Evolutionary conservation across 2,797 vertebrate species (phyloP).

Genomic region (Anas acuta): DNA sequence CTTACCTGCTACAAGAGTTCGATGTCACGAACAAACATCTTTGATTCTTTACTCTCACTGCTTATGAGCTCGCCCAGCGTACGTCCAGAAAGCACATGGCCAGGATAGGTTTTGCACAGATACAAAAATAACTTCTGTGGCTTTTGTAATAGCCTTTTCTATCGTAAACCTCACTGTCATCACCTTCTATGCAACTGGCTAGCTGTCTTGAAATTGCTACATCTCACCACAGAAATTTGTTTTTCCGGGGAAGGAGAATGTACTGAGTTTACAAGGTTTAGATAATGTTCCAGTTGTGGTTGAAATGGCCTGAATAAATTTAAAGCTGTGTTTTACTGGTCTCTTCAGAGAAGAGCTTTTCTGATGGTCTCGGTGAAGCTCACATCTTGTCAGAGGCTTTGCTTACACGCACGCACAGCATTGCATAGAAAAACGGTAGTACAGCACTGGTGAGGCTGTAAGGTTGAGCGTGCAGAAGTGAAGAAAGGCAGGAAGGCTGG

Average conservation of each 20-base stretch:
- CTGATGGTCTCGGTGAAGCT: background rate
- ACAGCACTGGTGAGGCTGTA: background rate
- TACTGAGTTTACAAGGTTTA: background rate
- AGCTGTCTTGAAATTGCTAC: background rate
- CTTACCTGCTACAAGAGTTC: background rate
- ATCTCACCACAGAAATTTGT: slow-evolving; percentile 2
- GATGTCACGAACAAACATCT: background rate
- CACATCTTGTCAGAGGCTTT: background rate
- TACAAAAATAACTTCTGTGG: background rate
- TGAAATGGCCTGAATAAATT: background rate
- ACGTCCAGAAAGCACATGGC: background rate
- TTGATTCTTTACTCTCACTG: background rate
- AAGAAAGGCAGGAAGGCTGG: background rate
- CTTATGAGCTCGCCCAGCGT: background rate
- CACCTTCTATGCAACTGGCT: background rate
- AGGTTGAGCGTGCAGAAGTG: background rate
- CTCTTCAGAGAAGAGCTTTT: background rate
- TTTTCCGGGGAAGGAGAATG: background rate
- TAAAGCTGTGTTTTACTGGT: background rate
- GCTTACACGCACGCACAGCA: background rate
- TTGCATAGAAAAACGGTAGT: background rate
- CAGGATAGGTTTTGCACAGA: background rate
- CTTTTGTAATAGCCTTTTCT: background rate
- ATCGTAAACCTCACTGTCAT: background rate
- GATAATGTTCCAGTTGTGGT: background rate